Conservation (phyloP, 2,797 vertebrate species). For the Heterohyrax brucei region DNA sequence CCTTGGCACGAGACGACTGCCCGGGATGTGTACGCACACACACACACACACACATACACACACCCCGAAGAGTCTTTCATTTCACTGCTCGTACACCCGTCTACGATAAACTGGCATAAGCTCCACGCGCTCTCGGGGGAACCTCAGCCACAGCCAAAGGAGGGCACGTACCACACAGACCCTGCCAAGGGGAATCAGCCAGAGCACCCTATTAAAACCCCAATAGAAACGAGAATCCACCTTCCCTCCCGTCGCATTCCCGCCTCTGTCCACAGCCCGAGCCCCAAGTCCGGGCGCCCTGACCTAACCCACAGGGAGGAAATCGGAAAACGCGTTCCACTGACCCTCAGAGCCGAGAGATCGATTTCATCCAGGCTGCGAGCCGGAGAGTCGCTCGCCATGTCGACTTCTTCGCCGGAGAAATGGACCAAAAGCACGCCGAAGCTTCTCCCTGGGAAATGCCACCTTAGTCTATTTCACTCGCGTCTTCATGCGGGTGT, state of each 20-base stretch:
- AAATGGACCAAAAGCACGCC: constrained; percentile 80
- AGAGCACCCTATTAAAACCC: neutral
- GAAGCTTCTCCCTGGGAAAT: constrained; percentile 70
- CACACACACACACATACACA: neutral
- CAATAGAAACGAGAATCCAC: neutral
- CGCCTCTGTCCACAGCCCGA: neutral
- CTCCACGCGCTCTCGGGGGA: constrained; percentile 41
- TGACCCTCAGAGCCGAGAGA: constrained; percentile 98
- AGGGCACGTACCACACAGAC: constrained; percentile 20
- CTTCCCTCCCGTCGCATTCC: neutral
- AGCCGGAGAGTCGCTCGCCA: constrained; percentile 99
- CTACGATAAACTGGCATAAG: constrained; percentile 54
- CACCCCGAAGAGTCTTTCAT: constrained; percentile 33
- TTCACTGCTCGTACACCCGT: constrained; percentile 64
- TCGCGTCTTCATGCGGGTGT: constrained; percentile 85
- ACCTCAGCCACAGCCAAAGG: neutral
- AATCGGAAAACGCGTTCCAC: constrained; percentile 78
- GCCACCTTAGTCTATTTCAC: constrained; percentile 82
- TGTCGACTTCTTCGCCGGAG: constrained; percentile 91
- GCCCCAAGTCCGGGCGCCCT: neutral
- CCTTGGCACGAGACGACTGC: constrained; percentile 59
- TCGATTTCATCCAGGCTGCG: constrained; percentile 99
- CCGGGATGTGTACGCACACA: neutral
- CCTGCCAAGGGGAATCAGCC: neutral
- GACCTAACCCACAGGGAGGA: constrained; percentile 52